Evolutionary conservation across 2,797 vertebrate genomes (phyloP).

Genomic region (Ptychobarbus kaznakovi): DNA sequence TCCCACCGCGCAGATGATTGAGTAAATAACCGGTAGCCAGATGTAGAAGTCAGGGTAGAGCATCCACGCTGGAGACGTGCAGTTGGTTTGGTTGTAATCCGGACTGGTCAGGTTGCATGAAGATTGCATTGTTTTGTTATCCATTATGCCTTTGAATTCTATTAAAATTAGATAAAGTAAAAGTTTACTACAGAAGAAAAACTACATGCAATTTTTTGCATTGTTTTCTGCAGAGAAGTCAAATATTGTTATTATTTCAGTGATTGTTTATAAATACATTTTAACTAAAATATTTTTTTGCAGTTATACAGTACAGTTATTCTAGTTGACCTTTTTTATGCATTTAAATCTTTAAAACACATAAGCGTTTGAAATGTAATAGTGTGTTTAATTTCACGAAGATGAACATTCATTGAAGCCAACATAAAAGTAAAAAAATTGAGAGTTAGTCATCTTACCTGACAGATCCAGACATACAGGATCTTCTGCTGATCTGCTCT

Average conservation of each 20-base stretch:
- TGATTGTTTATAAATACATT: not conserved
- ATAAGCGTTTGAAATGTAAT: not conserved
- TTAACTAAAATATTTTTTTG: not conserved
- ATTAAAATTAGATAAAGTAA: not conserved
- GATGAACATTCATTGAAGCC: not conserved
- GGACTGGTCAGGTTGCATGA: constrained; percentile 24
- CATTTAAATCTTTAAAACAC: not conserved
- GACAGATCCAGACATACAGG: not conserved
- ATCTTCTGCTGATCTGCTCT: constrained; percentile 11
- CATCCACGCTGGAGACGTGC: constrained; percentile 34
- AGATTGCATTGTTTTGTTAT: constrained; percentile 15
- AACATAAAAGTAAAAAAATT: not conserved
- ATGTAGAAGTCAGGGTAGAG: constrained; percentile 67
- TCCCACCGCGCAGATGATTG: constrained; percentile 74
- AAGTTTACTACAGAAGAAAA: not conserved
- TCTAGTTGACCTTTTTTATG: not conserved
- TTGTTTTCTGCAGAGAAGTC: not conserved
- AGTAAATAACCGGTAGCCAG: constrained; percentile 74
- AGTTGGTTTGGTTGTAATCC: constrained; percentile 33
- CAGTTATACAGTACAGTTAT: not conserved
- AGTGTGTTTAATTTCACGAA: not conserved
- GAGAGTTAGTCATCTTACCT: not conserved
- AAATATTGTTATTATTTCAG: not conserved
- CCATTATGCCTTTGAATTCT: not conserved
- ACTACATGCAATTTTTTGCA: not conserved